A percentile compares a stretch with the other conserved stretches of the same genome.
Evolutionary conservation across 2,113 vertebrate species (phyloP).

Genomic region (Nibea albiflora): DNA sequence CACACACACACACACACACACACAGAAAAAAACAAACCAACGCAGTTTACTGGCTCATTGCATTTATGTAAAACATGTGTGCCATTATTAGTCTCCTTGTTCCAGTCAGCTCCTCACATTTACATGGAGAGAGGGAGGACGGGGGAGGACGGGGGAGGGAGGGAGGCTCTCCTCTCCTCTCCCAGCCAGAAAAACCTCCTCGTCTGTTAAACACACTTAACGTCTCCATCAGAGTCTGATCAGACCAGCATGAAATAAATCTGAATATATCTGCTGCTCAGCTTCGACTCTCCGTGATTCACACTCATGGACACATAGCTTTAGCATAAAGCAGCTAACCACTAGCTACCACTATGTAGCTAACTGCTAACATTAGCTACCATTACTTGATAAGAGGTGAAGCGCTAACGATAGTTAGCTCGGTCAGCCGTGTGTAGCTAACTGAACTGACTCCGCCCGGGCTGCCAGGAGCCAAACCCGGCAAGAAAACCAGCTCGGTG

Average conservation of each 20-base stretch:
- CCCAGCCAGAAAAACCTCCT: constrained; percentile 33
- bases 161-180: not conserved
- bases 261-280: no score
- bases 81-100: constrained; percentile 63
- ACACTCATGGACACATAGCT: no score
- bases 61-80: constrained; percentile 62
- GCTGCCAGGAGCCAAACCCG: no score
- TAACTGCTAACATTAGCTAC: no score
- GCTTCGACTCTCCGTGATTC: no score
- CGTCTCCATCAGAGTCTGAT: constrained; percentile 25
- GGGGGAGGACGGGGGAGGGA: not conserved
- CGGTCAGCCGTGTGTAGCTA: no score
- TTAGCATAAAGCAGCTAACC: no score
- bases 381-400: no score
- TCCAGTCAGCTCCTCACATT: constrained; percentile 63
- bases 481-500: no score
- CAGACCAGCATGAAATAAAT: not conserved
- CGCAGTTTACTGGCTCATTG: constrained; percentile 67
- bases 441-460: no score
- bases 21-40: not conserved
- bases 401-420: no score
- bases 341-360: no score
- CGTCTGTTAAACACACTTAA: constrained; percentile 27
- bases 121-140: constrained; percentile 49
- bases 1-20: not conserved